Evolutionary conservation across 2,113 vertebrate species (phyloP).

Genomic region (Nannobrachium achirus): DNA sequence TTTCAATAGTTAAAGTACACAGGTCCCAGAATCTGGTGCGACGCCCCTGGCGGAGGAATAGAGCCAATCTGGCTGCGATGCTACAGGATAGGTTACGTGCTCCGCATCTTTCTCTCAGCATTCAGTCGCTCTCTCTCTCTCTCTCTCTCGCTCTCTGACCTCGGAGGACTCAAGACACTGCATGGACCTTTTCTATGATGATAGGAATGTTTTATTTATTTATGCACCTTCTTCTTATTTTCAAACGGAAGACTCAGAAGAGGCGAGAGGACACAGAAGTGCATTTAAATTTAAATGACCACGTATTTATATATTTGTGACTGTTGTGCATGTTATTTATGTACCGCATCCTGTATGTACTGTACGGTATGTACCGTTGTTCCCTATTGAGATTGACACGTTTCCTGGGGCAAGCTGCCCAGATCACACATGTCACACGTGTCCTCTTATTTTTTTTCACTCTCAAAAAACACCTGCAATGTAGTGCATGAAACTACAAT

Average conservation of each 20-base stretch:
- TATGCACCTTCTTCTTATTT: conserved; percentile 70
- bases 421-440: too few relatives aligned
- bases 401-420: too few relatives aligned
- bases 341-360: conserved; percentile 54
- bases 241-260: conserved; percentile 20
- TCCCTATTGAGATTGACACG: too few relatives aligned
- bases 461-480: too few relatives aligned
- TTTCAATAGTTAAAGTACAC: too few relatives aligned
- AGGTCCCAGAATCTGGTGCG: too few relatives aligned
- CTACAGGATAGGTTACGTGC: background rate
- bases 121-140: too few relatives aligned
- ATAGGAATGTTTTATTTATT: conserved; percentile 62
- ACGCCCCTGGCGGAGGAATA: conserved; percentile 3
- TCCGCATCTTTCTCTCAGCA: conserved; percentile 9
- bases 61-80: background rate
- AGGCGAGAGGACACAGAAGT: conserved; percentile 76
- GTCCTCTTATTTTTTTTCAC: too few relatives aligned
- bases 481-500: too few relatives aligned
- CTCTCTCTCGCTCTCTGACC: conserved; percentile 14
- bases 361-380: too few relatives aligned
- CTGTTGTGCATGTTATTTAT: conserved; percentile 74
- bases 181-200: conserved; percentile 70
- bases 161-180: conserved; percentile 36
- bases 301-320: conserved; percentile 65
- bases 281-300: conserved; percentile 77